phyloP scores from a whole-genome alignment of 2,888 invertebrate genomes.

The Callyntrura sp. region DNA sequence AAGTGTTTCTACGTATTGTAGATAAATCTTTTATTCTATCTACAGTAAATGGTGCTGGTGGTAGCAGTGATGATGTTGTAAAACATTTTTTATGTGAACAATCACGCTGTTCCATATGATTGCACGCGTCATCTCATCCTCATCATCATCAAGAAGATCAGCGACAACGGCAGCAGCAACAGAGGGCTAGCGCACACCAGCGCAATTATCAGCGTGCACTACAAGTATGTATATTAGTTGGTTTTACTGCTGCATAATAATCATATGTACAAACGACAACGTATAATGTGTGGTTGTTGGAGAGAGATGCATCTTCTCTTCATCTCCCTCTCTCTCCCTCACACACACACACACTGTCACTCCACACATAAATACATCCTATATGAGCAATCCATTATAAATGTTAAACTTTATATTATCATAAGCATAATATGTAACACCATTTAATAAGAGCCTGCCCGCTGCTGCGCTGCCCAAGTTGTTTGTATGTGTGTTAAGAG shows the following conservation, averaged over 20 bases:
- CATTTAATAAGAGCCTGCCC: not conserved
- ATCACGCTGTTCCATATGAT: slow-evolving; percentile 65
- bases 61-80: slow-evolving; percentile 1
- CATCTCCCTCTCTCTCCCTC: not conserved
- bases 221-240: slow-evolving; percentile 50
- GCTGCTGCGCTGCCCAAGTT: slow-evolving; percentile 55
- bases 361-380: not conserved
- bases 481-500: slow-evolving; percentile 20
- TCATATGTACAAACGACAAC: not conserved
- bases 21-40: not conserved
- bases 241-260: slow-evolving; percentile 48
- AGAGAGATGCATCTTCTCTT: slow-evolving; percentile 56
- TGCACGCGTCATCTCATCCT: slow-evolving; percentile 59
- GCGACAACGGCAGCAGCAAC: slow-evolving; percentile 1
- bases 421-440: not conserved
- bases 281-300: not conserved
- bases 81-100: slow-evolving; percentile 54
- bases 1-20: not conserved
- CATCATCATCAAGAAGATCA: slow-evolving; percentile 32
- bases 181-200: not conserved
- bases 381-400: slow-evolving; percentile 19
- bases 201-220: not conserved
- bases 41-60: not conserved
- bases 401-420: not conserved
- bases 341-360: not conserved